These are phyloP conservation scores for Puma concolor DNA, from an alignment of 2,113 vertebrate genomes.

Conservation along the genomic window DNA sequence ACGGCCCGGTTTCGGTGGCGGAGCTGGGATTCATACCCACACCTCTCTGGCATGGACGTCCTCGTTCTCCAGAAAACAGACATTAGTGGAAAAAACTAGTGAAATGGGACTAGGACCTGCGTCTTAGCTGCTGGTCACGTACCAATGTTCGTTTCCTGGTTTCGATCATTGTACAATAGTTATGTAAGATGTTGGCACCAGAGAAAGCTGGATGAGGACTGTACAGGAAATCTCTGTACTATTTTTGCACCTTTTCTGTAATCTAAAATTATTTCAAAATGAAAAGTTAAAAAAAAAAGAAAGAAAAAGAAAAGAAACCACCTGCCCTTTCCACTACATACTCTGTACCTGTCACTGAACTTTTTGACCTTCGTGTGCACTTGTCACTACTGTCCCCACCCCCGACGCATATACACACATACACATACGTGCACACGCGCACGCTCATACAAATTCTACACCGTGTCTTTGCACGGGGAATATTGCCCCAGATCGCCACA, in stretches of 20 bases:
- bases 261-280: neutral
- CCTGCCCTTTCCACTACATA: neutral
- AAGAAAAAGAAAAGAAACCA: neutral
- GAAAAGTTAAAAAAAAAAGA: neutral
- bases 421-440: accelerated
- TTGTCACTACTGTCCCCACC: too few species aligned
- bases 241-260: neutral
- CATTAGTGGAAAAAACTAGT: neutral
- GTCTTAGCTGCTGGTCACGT: neutral
- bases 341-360: neutral
- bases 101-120: neutral
- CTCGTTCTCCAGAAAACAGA: neutral
- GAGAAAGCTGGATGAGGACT: neutral
- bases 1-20: neutral
- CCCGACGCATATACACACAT: neutral
- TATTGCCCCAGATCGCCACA: neutral
- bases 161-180: neutral
- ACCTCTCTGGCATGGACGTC: neutral
- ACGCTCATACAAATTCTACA: neutral
- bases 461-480: neutral
- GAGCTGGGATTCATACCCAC: neutral
- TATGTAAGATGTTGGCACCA: accelerated
- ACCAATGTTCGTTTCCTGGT: neutral
- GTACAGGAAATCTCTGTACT: neutral
- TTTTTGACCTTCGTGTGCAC: neutral